phyloP scores from a whole-genome alignment of 2,888 invertebrate genomes.

The Petrophora chlorosata region DNA sequence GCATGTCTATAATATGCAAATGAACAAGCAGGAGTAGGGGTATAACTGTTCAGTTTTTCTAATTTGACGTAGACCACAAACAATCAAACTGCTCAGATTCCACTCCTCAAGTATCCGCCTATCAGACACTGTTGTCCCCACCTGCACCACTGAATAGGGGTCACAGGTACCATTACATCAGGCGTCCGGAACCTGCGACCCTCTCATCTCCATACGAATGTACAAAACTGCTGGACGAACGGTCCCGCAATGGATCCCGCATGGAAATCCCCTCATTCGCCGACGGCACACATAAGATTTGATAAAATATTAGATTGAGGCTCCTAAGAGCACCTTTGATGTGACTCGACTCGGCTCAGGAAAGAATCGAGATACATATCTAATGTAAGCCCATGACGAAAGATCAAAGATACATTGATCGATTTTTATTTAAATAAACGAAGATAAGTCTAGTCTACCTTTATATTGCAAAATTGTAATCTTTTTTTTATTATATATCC shows the following conservation, averaged over 20 bases:
- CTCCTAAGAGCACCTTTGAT: slow-evolving; percentile 14
- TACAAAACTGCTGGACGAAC: slow-evolving; percentile 19
- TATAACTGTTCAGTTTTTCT: too few species aligned
- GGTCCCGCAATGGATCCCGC: slow-evolving; percentile 14
- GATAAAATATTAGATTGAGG: slow-evolving; percentile 20
- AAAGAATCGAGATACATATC: slow-evolving; percentile 15
- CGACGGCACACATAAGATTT: slow-evolving; percentile 12
- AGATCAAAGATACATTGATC: slow-evolving; percentile 11
- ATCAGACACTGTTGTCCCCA: background rate
- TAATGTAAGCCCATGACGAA: slow-evolving; percentile 5
- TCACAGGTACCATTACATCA: slow-evolving; percentile 5
- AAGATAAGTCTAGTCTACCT: slow-evolving; percentile 1
- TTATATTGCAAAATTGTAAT: background rate
- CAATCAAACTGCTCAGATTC: background rate
- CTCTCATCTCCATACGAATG: slow-evolving; percentile 35
- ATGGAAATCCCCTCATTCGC: slow-evolving; percentile 24
- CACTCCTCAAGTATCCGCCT: background rate
- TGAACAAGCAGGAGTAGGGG: too few species aligned
- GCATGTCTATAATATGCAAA: too few species aligned
- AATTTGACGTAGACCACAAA: background rate
- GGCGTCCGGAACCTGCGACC: slow-evolving; percentile 11
- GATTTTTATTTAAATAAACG: background rate
- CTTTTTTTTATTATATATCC: too few species aligned
- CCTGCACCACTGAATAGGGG: slow-evolving; percentile 14
- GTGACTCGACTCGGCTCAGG: slow-evolving; percentile 7